phyloP scores from a whole-genome alignment of 2,888 invertebrate genomes.

The Candidula unifasciata region DNA sequence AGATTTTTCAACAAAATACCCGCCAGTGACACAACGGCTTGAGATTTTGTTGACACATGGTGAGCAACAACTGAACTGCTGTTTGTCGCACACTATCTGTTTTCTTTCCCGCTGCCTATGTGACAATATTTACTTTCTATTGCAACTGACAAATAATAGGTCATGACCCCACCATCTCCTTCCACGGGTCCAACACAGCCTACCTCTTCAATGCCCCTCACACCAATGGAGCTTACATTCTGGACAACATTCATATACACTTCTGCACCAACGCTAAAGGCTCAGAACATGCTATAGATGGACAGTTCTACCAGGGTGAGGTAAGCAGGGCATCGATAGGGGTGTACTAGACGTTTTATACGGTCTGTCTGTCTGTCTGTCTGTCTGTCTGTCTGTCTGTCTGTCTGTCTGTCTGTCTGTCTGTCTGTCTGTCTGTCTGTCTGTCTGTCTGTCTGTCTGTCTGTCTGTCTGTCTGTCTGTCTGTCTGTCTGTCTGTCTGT shows the following conservation, averaged over 20 bases:
- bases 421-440: background rate
- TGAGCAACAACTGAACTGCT: no score
- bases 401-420: background rate
- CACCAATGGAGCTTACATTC: background rate
- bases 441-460: background rate
- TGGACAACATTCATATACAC: conserved; percentile 11
- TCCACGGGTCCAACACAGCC: background rate
- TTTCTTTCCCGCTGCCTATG: no score
- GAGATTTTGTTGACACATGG: no score
- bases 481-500: background rate
- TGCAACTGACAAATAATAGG: background rate
- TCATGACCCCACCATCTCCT: background rate
- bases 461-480: background rate
- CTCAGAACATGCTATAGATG: conserved; percentile 1
- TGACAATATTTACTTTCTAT: no score
- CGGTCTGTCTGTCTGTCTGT: no score
- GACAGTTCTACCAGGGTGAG: background rate
- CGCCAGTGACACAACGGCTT: no score
- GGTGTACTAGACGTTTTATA: no score
- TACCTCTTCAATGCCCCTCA: background rate
- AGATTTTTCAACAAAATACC: no score
- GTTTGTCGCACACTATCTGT: no score
- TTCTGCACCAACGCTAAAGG: background rate
- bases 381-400: no score
- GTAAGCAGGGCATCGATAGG: background rate